Base-by-base conservation (phyloP, 1,140 invertebrate species). In the Drosophila eugracilis region DNA sequence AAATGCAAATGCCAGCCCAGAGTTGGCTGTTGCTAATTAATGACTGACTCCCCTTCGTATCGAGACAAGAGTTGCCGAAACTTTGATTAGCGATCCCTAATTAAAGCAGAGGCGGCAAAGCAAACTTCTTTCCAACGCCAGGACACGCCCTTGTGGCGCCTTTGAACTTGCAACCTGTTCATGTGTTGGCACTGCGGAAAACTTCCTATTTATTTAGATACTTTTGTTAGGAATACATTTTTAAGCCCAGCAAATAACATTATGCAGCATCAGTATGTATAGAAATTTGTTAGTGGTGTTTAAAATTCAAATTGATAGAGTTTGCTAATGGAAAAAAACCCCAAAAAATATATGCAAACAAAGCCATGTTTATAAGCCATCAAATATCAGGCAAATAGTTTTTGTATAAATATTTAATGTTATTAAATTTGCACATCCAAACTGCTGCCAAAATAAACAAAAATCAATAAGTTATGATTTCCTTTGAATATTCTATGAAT, bases 131-230 rank as follows among this genome's bases (percentile, higher is more conserved):
- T 37, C 15, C 15, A 26, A 24, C 42, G 30, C 7, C 24, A 7
- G 42, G 49, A 41, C 48, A 30, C 39, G 50, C 48, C 69, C 59
- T 57, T 52, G 59, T 47, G 45, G 72, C 39, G 45, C 72, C 72
- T 74, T 74, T 75, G 72, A 75, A 75, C 72, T 75, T 75, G 58
- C 50, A 24, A 66, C 50, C 42, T 24, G 10, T 39, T 45, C 39
- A 30, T 44, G 60, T 44, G 39, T n/a, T n/a, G 26, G 24, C 60
- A 65, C 60, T 65, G 55, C 1, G 0, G 37, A 47, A 28, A 47
- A 45, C 4, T 10, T 30, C 10, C 28, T n/a, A n/a, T n/a, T n/a
- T n/a, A n/a, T n/a, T n/a, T n/a, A n/a, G n/a, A n/a, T n/a, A n/a
- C n/a, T n/a, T n/a, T n/a, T n/a, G n/a, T n/a, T n/a, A n/a, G n/a